Conservation (phyloP, 1,140 invertebrate species). For the Philotrypesis tridentata region DNA sequence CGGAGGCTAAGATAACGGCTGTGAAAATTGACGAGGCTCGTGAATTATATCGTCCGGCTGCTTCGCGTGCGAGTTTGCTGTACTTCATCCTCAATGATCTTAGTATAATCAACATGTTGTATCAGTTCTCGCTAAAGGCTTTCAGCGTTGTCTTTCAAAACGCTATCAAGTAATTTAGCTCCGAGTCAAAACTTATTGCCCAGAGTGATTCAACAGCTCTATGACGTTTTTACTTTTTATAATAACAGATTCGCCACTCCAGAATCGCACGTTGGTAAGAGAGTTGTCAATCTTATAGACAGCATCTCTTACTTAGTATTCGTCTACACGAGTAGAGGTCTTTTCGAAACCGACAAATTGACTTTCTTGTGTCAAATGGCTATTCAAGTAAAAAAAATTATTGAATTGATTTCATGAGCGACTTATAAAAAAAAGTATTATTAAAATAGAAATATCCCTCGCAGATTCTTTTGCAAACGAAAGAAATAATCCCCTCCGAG, state of each 20-base stretch:
- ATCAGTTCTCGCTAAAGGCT: conserved; percentile 96
- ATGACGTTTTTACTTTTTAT: neutral
- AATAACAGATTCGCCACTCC: conserved; percentile 76
- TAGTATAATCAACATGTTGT: conserved; percentile 95
- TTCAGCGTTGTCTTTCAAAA: conserved; percentile 95
- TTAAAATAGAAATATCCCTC: too few relatives aligned
- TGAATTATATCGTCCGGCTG: conserved; percentile 91
- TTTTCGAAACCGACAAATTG: conserved; percentile 95
- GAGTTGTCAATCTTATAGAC: conserved; percentile 88
- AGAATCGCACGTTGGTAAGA: conserved; percentile 80
- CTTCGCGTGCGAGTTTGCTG: conserved; percentile 88
- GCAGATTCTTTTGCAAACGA: conserved; percentile 80
- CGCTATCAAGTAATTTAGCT: conserved; percentile 77
- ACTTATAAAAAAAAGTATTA: too few relatives aligned
- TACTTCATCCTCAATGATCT: conserved; percentile 97
- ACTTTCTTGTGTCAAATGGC: conserved; percentile 93
- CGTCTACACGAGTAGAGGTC: conserved; percentile 90
- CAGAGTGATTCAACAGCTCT: neutral
- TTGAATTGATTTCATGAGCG: too few relatives aligned
- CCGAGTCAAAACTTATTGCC: neutral
- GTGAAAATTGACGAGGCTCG: conserved; percentile 92
- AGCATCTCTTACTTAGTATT: conserved; percentile 91
- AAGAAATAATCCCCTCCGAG: conserved; percentile 82
- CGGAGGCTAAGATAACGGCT: conserved; percentile 89
- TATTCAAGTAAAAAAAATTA: conserved; percentile 78